phyloP scores from a whole-genome alignment of 30 jellyfish, hydroid and myxozoan species.

The Aurelia coerulea region DNA sequence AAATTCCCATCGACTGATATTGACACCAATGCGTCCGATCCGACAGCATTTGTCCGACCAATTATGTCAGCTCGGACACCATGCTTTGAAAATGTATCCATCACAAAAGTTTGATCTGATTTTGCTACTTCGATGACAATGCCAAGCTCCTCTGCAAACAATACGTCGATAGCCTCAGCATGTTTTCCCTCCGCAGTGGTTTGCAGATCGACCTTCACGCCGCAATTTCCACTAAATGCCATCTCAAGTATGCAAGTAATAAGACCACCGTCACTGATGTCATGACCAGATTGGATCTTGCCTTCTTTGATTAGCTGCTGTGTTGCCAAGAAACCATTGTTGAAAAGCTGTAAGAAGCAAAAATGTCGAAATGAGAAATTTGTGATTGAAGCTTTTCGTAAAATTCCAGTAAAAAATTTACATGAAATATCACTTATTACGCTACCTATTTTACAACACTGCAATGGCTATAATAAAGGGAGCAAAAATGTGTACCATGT shows the following conservation, averaged over 20 bases:
- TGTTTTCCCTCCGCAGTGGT: neutral
- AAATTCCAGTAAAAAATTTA: no score
- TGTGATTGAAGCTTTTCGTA: no score
- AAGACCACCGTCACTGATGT: conserved; percentile 90
- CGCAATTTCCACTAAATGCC: conserved; percentile 91
- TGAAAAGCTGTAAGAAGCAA: conserved; percentile 53
- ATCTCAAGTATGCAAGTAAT: conserved; percentile 79
- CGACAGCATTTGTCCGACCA: conserved; percentile 50
- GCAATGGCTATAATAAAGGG: no score
- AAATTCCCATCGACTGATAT: conserved; percentile 43
- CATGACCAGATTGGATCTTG: conserved; percentile 78
- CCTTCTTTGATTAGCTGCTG: conserved; percentile 68
- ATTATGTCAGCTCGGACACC: conserved; percentile 48
- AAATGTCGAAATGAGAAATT: neutral
- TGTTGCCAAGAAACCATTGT: conserved; percentile 62
- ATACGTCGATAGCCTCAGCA: neutral
- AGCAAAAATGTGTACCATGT: no score
- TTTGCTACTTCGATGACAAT: conserved; percentile 64
- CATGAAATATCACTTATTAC: no score
- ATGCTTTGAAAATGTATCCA: conserved; percentile 3
- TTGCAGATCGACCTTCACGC: conserved; percentile 35
- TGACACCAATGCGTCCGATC: conserved; percentile 27
- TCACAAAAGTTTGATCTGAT: conserved; percentile 22
- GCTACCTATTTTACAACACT: no score
- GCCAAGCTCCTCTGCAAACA: conserved; percentile 92